Percentiles rank a stretch among this genome's conserved stretches.
Conservation (phyloP, 2,113 vertebrate species). For the Oryzias curvinotus region DNA sequence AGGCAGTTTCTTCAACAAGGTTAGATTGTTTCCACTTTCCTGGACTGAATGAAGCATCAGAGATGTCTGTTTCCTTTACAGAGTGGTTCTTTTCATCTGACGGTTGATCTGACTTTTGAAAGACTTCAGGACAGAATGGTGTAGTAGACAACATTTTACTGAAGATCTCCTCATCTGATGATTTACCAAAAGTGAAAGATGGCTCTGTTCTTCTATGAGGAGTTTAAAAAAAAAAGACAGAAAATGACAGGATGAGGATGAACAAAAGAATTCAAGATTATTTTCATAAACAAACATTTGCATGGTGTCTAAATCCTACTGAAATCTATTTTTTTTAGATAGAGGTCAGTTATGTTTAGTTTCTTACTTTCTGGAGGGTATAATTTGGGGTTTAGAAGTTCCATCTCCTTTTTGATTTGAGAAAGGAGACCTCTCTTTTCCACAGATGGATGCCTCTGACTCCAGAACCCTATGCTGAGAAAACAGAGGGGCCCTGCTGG, state of each 20-base stretch:
- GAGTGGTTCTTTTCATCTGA: constrained; percentile 9
- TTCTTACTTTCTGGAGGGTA: constrained; percentile 39
- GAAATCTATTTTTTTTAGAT: background rate
- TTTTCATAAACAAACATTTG: background rate
- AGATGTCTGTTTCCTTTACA: constrained; percentile 7
- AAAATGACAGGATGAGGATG: constrained; percentile 4
- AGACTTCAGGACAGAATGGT: constrained; percentile 1
- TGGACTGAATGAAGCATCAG: constrained; percentile 8
- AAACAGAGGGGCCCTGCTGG: constrained; percentile 24
- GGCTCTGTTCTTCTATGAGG: constrained; percentile 26
- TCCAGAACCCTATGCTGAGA: constrained; percentile 27
- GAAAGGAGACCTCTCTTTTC: constrained; percentile 1
- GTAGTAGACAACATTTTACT: constrained; percentile 13
- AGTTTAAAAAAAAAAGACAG: constrained; percentile 25
- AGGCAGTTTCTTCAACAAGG: constrained; percentile 8
- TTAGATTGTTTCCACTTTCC: constrained; percentile 11
- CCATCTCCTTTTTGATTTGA: constrained; percentile 14
- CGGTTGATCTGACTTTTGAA: background rate
- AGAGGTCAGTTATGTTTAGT: background rate
- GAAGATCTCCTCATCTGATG: background rate
- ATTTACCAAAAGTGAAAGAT: constrained; percentile 19
- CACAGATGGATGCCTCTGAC: background rate
- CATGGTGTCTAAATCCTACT: background rate
- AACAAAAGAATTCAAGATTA: background rate
- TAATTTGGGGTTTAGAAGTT: constrained; percentile 2